Base-by-base conservation (phyloP, 1,140 invertebrate genomes). In the Drosophila oshimai region DNA sequence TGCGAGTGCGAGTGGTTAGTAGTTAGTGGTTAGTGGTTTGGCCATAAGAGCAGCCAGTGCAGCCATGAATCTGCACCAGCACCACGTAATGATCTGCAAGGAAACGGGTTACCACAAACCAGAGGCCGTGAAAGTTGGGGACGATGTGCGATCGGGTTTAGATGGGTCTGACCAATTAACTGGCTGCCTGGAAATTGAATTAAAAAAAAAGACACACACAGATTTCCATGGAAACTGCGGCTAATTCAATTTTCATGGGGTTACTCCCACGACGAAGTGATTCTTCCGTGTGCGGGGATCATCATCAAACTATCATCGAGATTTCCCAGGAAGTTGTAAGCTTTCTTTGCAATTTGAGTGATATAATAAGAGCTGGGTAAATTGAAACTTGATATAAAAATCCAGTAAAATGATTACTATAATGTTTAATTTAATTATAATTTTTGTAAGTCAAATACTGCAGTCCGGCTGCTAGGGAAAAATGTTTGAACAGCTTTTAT, bases 121-220 rank as follows among this genome's bases (percentile, higher is more conserved):
- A 18, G 26, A 42, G 49, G 57, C 34, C 68, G 70, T 73, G 70
- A 73, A 73, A 73, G 70, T 73, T 73, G 45, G 53, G 36, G 64
- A 46, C 6, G 26, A 28, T 6, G 10, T 15, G 15, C 34, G 39
- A 44, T 68, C 47, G 37, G 47, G 64, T 31, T 68, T 44, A 50
- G 45, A 54, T 45, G 46, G 10, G 61, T 36, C 37, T 53, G 62
- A 18, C 64, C 64, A 68, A 68, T 68, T 68, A 60, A 37, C 62
- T 37, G 49, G 13, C 49, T 68, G 62, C 18, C 36, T 24, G 39
- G 13, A 44, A 37, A 68, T 44, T 34, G 24, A 18, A 29, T 41
- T n/a, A n/a, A n/a, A 13, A 18, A 28, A 6, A 31, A 33, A 36
- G 15, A 34, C 28, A 42, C 24, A 17, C n/a, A 28, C 6, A 15